Conservation (phyloP, 2,113 vertebrate genomes). For the Spilogale gracilis region DNA sequence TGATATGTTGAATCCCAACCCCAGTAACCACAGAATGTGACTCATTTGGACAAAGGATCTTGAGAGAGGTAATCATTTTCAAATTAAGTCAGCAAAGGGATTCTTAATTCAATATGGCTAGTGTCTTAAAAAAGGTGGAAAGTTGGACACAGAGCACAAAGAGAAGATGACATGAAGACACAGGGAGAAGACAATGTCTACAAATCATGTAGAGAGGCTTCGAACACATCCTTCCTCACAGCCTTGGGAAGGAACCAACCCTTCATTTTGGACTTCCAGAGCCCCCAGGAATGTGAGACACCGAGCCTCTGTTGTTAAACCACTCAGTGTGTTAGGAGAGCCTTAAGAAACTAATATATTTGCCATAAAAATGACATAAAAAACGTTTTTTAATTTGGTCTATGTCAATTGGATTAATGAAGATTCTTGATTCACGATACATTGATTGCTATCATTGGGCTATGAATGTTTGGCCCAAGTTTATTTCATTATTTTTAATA, state of each 20-base stretch:
- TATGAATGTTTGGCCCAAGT: neutral
- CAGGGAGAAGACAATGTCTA: fast-evolving
- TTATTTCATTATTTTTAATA: neutral
- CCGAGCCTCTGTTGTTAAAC: neutral
- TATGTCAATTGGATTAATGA: neutral
- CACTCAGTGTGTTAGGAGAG: no score
- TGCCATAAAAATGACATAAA: neutral
- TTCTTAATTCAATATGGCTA: no score
- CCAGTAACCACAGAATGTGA: neutral
- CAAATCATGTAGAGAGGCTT: neutral
- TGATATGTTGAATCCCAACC: neutral
- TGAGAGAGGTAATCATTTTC: neutral
- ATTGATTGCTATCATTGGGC: neutral
- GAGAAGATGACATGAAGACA: neutral
- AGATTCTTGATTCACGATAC: neutral
- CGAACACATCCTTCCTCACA: neutral
- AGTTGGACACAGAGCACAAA: neutral
- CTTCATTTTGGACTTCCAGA: neutral
- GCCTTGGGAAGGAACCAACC: no score
- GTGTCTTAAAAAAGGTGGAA: neutral
- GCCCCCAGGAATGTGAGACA: no score
- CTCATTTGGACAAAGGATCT: neutral
- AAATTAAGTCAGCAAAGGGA: neutral
- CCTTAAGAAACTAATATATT: no score
- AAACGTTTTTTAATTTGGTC: neutral